phyloP scores from a whole-genome alignment of 2,797 vertebrate species.

The Heterohyrax brucei region DNA sequence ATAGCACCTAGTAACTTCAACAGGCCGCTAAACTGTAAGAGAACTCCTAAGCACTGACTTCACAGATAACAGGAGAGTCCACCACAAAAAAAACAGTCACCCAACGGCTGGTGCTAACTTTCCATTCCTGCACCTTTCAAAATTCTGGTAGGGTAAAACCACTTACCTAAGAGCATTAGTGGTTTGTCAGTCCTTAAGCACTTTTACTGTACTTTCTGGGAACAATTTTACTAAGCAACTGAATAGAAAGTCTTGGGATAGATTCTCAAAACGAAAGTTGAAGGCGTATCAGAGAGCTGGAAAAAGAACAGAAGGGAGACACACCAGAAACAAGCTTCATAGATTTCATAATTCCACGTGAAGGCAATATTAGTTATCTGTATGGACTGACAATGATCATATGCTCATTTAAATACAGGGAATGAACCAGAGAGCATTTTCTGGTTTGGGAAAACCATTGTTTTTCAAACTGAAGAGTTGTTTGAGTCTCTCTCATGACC shows the following conservation, averaged over 20 bases:
- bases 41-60: background rate
- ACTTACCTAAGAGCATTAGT: conserved; percentile 14
- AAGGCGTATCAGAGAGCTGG: background rate
- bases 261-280: conserved; percentile 24
- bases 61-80: background rate
- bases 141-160: background rate
- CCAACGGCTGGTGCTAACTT: conserved; percentile 37
- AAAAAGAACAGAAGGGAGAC: background rate
- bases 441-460: background rate
- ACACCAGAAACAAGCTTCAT: background rate
- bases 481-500: conserved; percentile 1
- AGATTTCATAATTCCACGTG: background rate
- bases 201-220: conserved; percentile 20
- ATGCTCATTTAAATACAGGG: background rate
- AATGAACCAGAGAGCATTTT: background rate
- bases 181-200: background rate
- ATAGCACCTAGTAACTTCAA: too few species aligned
- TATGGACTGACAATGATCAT: background rate
- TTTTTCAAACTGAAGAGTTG: background rate
- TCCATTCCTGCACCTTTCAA: conserved; percentile 22
- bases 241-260: background rate
- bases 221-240: background rate
- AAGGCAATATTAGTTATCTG: background rate
- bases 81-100: background rate
- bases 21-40: too few species aligned